Percentiles rank a stretch among this genome's conserved stretches.
These are phyloP conservation scores for Drosophila ironensis DNA, from an alignment of 1,140 invertebrate genomes.

Conservation along the genomic window DNA sequence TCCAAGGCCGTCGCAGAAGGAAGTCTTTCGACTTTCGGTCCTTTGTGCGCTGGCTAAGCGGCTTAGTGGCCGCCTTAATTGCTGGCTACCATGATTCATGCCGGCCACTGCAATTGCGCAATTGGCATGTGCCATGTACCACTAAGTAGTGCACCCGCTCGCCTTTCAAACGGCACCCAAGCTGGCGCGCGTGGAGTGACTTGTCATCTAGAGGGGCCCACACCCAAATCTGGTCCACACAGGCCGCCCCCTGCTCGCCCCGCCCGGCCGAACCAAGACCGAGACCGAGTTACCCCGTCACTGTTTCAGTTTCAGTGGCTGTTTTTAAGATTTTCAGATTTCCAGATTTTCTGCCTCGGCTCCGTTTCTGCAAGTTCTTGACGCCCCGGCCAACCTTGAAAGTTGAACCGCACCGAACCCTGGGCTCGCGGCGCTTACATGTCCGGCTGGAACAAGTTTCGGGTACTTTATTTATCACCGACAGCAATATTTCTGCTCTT, in stretches of 20 bases:
- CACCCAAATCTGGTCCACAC: slow-evolving; percentile 17
- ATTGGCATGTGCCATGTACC: slow-evolving; percentile 63
- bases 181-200: slow-evolving; percentile 33
- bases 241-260: too few species aligned
- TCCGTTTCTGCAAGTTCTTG: slow-evolving; percentile 57
- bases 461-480: slow-evolving; percentile 21
- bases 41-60: slow-evolving; percentile 59
- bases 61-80: slow-evolving; percentile 61
- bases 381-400: slow-evolving; percentile 62
- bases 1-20: slow-evolving; percentile 68
- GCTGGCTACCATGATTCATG: slow-evolving; percentile 54
- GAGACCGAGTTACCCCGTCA: slow-evolving; percentile 10
- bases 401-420: slow-evolving; percentile 57
- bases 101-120: slow-evolving; percentile 58
- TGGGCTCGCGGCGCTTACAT: slow-evolving; percentile 47
- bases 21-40: slow-evolving; percentile 41
- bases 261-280: neutral
- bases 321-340: slow-evolving; percentile 17
- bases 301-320: slow-evolving; percentile 45
- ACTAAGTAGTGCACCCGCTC: neutral
- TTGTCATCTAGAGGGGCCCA: slow-evolving; percentile 55
- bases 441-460: slow-evolving; percentile 44
- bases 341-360: too few species aligned
- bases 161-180: slow-evolving; percentile 67
- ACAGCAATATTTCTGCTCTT: slow-evolving; percentile 28